Conservation (phyloP, 2,888 invertebrate genomes). For the Pristionchus entomophagus region DNA sequence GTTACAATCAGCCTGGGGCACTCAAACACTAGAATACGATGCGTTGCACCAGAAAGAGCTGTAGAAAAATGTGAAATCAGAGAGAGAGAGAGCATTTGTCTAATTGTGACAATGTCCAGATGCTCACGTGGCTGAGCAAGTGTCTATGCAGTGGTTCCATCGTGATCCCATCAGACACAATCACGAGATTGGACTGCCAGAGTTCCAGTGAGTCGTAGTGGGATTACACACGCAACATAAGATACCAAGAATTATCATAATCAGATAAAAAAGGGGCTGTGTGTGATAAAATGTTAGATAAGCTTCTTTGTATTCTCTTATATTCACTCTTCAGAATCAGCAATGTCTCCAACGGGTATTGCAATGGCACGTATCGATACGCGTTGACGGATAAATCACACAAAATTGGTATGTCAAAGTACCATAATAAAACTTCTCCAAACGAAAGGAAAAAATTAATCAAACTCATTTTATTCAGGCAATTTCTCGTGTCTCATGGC, state of each 20-base stretch:
- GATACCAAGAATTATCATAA: no score
- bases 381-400: slow-evolving; percentile 67
- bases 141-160: slow-evolving; percentile 73
- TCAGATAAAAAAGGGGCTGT: no score
- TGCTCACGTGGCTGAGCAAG: slow-evolving; percentile 73
- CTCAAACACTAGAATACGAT: no score
- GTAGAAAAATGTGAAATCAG: no score
- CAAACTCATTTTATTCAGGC: slow-evolving; percentile 59
- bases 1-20: no score
- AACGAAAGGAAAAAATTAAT: neutral
- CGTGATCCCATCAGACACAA: slow-evolving; percentile 70
- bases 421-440: neutral
- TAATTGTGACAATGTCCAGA: slow-evolving; percentile 56
- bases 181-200: slow-evolving; percentile 72
- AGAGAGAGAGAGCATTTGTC: no score
- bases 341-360: slow-evolving; percentile 62
- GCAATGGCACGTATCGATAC: slow-evolving; percentile 69
- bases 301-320: neutral
- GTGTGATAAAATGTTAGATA: no score
- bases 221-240: neutral
- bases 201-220: slow-evolving; percentile 56
- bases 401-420: slow-evolving; percentile 60
- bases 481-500: slow-evolving; percentile 72
- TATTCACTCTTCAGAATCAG: slow-evolving; percentile 56
- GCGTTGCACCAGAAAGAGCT: no score